Percentiles rank a stretch among this genome's conserved stretches.
Evolutionary conservation across 2,888 invertebrate species (phyloP).

Genomic region (Platycnemis pennipes): DNA sequence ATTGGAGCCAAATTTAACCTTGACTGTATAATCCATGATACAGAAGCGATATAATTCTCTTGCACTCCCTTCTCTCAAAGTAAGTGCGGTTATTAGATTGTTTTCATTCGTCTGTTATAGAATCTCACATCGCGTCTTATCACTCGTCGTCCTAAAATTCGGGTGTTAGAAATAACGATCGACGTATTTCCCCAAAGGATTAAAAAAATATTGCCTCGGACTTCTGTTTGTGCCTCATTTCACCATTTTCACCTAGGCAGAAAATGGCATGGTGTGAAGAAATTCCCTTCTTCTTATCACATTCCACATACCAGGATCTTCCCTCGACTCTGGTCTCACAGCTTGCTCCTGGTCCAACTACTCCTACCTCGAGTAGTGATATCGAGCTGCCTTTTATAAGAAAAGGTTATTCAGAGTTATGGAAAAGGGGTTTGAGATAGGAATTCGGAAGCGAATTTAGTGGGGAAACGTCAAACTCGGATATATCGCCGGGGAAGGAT

Average conservation of each 20-base stretch:
- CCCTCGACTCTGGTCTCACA: background rate
- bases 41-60: too few species aligned
- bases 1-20: too few species aligned
- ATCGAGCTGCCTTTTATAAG: background rate
- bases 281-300: background rate
- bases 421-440: background rate
- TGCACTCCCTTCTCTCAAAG: too few species aligned
- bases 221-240: background rate
- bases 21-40: too few species aligned
- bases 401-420: slow-evolving; percentile 9
- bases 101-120: too few species aligned
- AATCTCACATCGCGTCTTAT: too few species aligned
- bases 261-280: background rate
- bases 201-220: background rate
- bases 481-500: background rate
- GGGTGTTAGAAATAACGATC: background rate
- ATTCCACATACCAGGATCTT: background rate
- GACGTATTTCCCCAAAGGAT: background rate
- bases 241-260: background rate
- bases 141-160: background rate
- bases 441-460: background rate
- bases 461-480: background rate
- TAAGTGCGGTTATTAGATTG: too few species aligned
- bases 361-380: background rate
- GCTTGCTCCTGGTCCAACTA: background rate